phyloP scores from a whole-genome alignment of 2,113 vertebrate genomes.

The Platanista minor region DNA sequence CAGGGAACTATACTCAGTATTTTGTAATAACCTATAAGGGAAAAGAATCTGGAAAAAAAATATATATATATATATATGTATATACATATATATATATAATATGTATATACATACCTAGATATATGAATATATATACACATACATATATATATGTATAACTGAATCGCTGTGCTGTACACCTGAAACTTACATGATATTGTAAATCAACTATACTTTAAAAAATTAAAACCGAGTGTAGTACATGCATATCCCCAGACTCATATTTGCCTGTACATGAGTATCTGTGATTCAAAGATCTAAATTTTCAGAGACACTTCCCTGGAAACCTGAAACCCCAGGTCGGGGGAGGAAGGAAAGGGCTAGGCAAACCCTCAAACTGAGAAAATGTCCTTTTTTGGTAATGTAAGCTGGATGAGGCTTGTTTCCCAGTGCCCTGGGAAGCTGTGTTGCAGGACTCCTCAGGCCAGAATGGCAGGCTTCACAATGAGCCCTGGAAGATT shows the following conservation, averaged over 20 bases:
- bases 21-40: background rate
- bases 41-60: background rate
- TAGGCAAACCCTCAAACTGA: conserved; percentile 56
- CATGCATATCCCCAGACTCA: background rate
- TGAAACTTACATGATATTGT: background rate
- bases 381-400: conserved; percentile 82
- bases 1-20: background rate
- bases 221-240: background rate
- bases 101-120: too few species aligned
- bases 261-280: fast-evolving
- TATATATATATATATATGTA: background rate
- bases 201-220: background rate
- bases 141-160: background rate
- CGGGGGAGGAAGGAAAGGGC: conserved; percentile 19
- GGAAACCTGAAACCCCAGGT: conserved; percentile 61
- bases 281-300: background rate
- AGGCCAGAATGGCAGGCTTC: background rate
- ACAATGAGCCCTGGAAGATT: background rate
- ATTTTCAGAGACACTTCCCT: background rate
- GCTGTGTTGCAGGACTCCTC: background rate
- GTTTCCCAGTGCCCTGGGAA: background rate
- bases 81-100: background rate
- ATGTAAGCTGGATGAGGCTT: background rate
- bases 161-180: background rate
- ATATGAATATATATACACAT: too few species aligned